These are phyloP conservation scores for Capreolus pygargus DNA, from an alignment of 2,113 vertebrate species.

Conservation along the genomic window DNA sequence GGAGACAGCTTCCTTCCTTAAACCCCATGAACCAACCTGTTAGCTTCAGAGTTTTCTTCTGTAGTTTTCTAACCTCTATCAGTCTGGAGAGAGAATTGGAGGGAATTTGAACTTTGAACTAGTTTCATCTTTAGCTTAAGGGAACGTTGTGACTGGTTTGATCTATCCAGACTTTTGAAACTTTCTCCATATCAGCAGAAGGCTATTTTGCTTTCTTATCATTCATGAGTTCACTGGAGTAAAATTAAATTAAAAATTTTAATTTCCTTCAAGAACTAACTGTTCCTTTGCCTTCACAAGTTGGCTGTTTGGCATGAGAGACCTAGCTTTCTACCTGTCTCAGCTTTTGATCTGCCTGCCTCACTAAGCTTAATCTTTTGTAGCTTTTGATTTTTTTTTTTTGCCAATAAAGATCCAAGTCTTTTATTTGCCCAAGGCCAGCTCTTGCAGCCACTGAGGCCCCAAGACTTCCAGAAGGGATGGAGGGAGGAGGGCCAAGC, in stretches of 20 bases:
- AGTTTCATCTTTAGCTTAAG: neutral
- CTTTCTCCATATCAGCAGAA: neutral
- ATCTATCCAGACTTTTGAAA: neutral
- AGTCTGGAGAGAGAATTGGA: neutral
- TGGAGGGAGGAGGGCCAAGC: neutral
- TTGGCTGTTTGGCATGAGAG: neutral
- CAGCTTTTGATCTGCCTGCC: neutral
- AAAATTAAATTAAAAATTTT: neutral
- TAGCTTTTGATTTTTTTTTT: neutral
- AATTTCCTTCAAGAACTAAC: neutral
- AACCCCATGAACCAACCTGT: neutral
- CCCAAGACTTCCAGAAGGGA: conserved; percentile 36
- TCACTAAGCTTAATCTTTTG: neutral
- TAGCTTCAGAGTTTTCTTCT: neutral
- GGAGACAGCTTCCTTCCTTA: neutral
- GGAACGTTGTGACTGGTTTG: neutral
- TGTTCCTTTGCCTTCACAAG: neutral
- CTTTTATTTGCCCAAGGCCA: neutral
- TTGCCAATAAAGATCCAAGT: neutral
- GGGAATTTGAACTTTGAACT: neutral
- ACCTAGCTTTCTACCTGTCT: neutral
- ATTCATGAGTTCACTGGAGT: neutral
- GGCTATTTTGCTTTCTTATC: neutral
- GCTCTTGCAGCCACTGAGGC: neutral
- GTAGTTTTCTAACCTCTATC: neutral